Evolutionary conservation across 1,140 invertebrate genomes (phyloP).

Genomic region (Tigriopus japonicus): DNA sequence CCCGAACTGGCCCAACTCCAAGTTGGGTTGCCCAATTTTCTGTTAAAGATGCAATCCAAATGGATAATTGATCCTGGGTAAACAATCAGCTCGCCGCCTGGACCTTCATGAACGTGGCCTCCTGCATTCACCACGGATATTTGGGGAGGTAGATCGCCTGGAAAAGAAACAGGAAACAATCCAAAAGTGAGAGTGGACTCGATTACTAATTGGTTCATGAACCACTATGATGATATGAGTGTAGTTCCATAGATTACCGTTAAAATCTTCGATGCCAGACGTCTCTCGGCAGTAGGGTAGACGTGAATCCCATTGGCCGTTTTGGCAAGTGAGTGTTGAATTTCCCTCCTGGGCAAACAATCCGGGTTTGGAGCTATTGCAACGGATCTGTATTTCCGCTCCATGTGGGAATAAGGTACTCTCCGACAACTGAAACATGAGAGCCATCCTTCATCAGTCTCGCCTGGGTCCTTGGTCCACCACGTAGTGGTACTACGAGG

Average conservation of each 20-base stretch:
- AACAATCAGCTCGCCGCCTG: conserved; percentile 51
- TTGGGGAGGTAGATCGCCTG: not conserved
- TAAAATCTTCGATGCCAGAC: not conserved
- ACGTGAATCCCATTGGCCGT: not conserved
- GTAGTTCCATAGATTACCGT: not conserved
- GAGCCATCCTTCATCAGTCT: no score
- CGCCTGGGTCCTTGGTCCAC: no score
- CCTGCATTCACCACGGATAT: not conserved
- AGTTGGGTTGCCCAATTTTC: conserved; percentile 50
- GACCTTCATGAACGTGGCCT: conserved; percentile 32
- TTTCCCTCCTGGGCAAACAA: not conserved
- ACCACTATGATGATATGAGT: not conserved
- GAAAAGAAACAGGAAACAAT: not conserved
- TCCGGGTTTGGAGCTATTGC: not conserved
- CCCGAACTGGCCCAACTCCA: conserved; percentile 65
- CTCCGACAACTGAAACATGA: not conserved
- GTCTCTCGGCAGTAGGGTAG: not conserved
- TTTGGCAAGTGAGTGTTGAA: not conserved
- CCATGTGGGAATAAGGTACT: not conserved
- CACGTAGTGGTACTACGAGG: no score
- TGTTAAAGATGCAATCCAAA: conserved; percentile 55
- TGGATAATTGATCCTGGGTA: conserved; percentile 59
- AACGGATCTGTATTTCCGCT: not conserved
- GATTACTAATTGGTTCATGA: not conserved
- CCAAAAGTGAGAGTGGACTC: no score